phyloP scores from a whole-genome alignment of 2,888 invertebrate species.

The Galerucella calmariensis region DNA sequence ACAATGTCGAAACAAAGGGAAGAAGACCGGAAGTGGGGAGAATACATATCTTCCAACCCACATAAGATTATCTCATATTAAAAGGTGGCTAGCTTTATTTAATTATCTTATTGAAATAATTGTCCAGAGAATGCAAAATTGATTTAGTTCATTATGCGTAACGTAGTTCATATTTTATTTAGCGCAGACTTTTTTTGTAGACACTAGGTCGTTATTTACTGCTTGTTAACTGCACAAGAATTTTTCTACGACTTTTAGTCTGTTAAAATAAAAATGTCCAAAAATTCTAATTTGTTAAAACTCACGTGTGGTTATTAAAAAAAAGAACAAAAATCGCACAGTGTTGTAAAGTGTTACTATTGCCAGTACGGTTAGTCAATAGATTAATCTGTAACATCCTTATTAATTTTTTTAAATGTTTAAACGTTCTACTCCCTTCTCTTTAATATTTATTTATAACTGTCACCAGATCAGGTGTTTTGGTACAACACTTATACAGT shows the following conservation, averaged over 20 bases:
- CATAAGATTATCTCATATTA: slow-evolving; percentile 31
- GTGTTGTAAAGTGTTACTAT: background rate
- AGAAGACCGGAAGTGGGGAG: slow-evolving; percentile 41
- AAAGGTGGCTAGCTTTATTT: slow-evolving; percentile 35
- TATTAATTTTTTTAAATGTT: slow-evolving; percentile 44
- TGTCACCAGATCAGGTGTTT: background rate
- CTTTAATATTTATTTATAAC: background rate
- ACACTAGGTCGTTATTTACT: too few species aligned
- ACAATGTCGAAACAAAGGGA: slow-evolving; percentile 40
- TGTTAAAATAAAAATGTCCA: too few species aligned
- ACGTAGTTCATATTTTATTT: too few species aligned
- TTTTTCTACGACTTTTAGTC: too few species aligned
- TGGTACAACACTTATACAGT: too few species aligned
- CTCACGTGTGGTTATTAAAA: background rate
- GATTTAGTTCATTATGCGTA: too few species aligned
- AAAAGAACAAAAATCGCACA: background rate
- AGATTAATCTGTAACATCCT: slow-evolving; percentile 52
- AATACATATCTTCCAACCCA: slow-evolving; percentile 36
- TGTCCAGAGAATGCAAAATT: slow-evolving; percentile 12
- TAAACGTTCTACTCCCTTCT: slow-evolving; percentile 24
- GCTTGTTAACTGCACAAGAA: too few species aligned
- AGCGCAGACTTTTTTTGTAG: too few species aligned
- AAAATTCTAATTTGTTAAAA: too few species aligned
- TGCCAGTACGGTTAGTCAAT: slow-evolving; percentile 42
- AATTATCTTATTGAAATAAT: slow-evolving; percentile 35